A percentile compares a stretch with the other conserved stretches of the same genome.
These are phyloP conservation scores for Tretioscincus oriximinensis DNA, from an alignment of 2,113 vertebrate genomes.

Conservation along the genomic window DNA sequence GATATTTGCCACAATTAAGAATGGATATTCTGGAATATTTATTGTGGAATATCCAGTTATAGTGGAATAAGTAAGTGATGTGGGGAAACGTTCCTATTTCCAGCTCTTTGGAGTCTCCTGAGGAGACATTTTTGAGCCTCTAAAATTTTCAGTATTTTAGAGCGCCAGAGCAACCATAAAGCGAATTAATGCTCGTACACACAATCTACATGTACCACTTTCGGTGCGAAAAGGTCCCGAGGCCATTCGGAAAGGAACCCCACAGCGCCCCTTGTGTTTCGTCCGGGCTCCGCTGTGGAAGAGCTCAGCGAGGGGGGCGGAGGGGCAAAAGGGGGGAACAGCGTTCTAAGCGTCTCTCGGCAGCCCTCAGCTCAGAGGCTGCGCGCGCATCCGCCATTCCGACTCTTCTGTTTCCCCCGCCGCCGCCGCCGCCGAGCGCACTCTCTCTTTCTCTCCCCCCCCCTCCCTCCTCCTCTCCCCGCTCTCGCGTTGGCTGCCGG, in stretches of 20 bases:
- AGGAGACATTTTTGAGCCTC: too few relatives aligned
- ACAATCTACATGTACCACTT: background rate
- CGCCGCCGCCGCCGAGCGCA: too few relatives aligned
- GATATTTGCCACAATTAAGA: too few relatives aligned
- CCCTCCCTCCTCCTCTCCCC: background rate
- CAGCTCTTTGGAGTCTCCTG: too few relatives aligned
- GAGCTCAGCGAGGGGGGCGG: background rate
- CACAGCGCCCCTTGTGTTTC: background rate
- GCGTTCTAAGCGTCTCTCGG: background rate
- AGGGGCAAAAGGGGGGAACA: too few relatives aligned
- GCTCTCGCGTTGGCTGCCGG: constrained; percentile 85
- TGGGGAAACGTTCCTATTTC: too few relatives aligned
- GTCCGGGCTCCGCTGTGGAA: background rate
- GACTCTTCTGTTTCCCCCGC: background rate
- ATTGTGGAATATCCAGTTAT: too few relatives aligned
- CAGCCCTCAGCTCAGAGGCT: background rate
- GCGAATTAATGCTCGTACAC: too few relatives aligned
- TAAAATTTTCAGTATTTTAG: too few relatives aligned
- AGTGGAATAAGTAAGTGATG: too few relatives aligned
- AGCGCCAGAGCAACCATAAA: too few relatives aligned
- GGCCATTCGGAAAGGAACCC: background rate
- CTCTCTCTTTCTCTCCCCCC: background rate
- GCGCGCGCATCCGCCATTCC: constrained; percentile 6
- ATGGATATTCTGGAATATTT: too few relatives aligned
- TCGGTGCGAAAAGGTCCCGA: background rate